A percentile compares a stretch with the other conserved stretches of the same genome.
These are phyloP conservation scores for Drosophila nasuta DNA, from an alignment of 1,140 invertebrate genomes.

Conservation along the genomic window DNA sequence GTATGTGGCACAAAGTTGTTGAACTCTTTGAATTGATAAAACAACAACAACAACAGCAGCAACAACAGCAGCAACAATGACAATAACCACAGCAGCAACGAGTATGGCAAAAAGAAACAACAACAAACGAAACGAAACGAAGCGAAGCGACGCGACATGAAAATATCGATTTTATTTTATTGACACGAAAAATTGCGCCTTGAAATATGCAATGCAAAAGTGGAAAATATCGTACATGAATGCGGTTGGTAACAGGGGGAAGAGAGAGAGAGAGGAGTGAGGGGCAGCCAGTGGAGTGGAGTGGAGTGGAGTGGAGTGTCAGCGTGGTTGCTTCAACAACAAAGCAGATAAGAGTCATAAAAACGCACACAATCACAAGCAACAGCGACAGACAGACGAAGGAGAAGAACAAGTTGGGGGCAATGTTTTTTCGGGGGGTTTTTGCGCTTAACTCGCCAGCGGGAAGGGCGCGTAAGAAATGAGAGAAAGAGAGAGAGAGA, in stretches of 20 bases:
- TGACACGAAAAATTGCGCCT: conserved; percentile 78
- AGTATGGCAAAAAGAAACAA: conserved; percentile 10
- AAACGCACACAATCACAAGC: conserved; percentile 51
- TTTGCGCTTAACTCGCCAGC: conserved; percentile 44
- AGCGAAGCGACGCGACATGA: conserved; percentile 22
- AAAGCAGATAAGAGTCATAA: conserved; percentile 77
- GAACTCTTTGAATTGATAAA: conserved; percentile 57
- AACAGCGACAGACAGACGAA: conserved; percentile 14
- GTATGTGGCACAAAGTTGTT: conserved; percentile 70
- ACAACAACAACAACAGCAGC: conserved; percentile 2
- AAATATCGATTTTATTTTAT: conserved; percentile 77
- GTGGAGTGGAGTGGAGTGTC: not conserved
- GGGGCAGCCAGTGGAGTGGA: not conserved
- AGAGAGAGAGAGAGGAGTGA: not conserved
- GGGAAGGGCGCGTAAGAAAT: not conserved
- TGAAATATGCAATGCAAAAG: conserved; percentile 75
- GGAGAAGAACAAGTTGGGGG: not conserved
- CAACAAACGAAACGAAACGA: not conserved
- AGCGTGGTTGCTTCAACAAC: conserved; percentile 57
- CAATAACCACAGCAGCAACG: not conserved
- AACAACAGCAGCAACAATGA: not conserved
- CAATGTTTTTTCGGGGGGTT: conserved; percentile 22
- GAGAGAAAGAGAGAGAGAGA: too few relatives aligned
- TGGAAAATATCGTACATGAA: conserved; percentile 53
- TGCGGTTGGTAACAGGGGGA: too few relatives aligned